phyloP scores from a whole-genome alignment of 2,113 vertebrate genomes.

The Upupa epops region DNA sequence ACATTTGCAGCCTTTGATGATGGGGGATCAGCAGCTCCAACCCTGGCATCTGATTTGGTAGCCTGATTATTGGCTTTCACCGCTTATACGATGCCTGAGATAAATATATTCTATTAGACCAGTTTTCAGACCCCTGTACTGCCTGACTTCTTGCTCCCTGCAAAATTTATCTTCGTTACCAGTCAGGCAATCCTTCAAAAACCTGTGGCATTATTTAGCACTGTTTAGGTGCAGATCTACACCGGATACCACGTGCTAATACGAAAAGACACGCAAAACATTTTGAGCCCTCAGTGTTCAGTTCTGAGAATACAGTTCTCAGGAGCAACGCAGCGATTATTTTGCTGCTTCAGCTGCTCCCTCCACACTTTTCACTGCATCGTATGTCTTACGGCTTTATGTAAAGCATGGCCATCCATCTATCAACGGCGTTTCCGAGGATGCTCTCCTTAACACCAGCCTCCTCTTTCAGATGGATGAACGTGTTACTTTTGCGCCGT shows the following conservation, averaged over 20 bases:
- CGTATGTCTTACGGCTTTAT: background rate
- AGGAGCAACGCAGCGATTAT: background rate
- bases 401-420: background rate
- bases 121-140: background rate
- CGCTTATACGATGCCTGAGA: background rate
- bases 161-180: background rate
- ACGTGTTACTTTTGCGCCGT: background rate
- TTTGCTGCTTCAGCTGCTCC: background rate
- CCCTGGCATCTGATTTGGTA: background rate
- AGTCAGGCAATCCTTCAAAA: background rate
- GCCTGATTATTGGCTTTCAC: background rate
- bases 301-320: constrained; percentile 19
- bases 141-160: background rate
- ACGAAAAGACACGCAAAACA: background rate
- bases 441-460: background rate
- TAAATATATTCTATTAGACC: background rate
- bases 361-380: background rate
- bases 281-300: background rate
- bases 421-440: constrained; percentile 8
- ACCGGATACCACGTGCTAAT: background rate
- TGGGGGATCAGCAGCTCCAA: background rate
- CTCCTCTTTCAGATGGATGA: background rate
- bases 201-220: background rate
- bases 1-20: background rate
- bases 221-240: background rate